phyloP scores from a whole-genome alignment of 2,888 invertebrate genomes.

The Drosophila fungiperda region DNA sequence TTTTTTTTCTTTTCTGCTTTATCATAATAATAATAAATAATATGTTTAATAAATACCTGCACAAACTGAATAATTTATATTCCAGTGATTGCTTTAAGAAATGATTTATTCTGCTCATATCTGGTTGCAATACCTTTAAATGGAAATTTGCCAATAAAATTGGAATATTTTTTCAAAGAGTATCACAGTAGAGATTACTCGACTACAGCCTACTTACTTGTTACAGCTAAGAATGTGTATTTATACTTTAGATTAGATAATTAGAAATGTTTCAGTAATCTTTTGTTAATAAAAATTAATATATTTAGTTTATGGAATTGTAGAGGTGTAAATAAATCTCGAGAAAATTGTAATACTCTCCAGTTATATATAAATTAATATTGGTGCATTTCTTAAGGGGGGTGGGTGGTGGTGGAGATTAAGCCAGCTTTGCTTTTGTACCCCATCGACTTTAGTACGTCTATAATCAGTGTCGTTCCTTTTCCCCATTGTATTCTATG shows the following conservation, averaged over 20 bases:
- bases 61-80: too few relatives aligned
- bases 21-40: neutral
- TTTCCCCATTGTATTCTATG: constrained; percentile 3
- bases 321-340: too few relatives aligned
- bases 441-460: neutral
- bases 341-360: neutral
- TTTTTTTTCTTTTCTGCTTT: neutral
- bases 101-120: too few relatives aligned
- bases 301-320: neutral
- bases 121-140: too few relatives aligned
- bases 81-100: too few relatives aligned
- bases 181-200: too few relatives aligned
- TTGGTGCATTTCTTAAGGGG: neutral
- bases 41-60: too few relatives aligned
- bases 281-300: neutral
- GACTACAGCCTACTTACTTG: too few relatives aligned
- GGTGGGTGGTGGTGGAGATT: too few relatives aligned
- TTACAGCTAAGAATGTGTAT: neutral
- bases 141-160: too few relatives aligned
- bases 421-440: neutral
- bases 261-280: neutral
- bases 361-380: neutral
- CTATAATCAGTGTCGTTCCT: constrained; percentile 11
- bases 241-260: neutral
- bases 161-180: too few relatives aligned